A percentile compares a stretch with the other conserved stretches of the same genome.
Evolutionary conservation across 1,140 invertebrate genomes (phyloP).

Genomic region (Caenorhabditis latens): DNA sequence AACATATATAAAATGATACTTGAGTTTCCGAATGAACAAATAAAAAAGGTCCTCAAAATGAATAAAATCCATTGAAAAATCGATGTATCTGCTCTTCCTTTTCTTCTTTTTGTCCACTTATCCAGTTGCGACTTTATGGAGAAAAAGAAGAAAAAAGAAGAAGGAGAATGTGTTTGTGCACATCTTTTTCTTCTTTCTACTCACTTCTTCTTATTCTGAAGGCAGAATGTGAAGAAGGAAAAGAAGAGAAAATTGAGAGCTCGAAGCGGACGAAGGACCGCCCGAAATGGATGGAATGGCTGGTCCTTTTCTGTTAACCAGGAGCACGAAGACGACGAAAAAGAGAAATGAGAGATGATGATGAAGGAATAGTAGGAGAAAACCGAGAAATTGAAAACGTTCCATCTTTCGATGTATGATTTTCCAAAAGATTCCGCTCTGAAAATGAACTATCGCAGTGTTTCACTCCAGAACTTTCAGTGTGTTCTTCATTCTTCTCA

Average conservation of each 20-base stretch:
- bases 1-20: neutral
- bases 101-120: slow-evolving; percentile 41
- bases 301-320: neutral
- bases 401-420: too few relatives aligned
- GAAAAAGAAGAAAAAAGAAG: neutral
- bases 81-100: neutral
- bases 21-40: neutral
- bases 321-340: neutral
- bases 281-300: neutral
- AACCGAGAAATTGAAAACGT: too few relatives aligned
- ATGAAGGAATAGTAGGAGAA: too few relatives aligned
- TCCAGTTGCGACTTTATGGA: slow-evolving; percentile 48
- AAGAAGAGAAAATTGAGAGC: slow-evolving; percentile 18
- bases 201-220: neutral
- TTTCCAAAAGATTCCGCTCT: too few relatives aligned
- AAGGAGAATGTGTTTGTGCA: slow-evolving; percentile 33
- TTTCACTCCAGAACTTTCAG: too few relatives aligned
- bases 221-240: neutral
- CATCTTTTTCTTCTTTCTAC: slow-evolving; percentile 39
- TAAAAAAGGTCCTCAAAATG: neutral
- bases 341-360: too few relatives aligned
- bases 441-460: too few relatives aligned
- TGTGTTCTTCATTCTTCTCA: too few relatives aligned
- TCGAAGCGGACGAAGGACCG: neutral
- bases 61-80: slow-evolving; percentile 1